phyloP scores from a whole-genome alignment of 1,140 invertebrate species.

The Littorina saxatilis region DNA sequence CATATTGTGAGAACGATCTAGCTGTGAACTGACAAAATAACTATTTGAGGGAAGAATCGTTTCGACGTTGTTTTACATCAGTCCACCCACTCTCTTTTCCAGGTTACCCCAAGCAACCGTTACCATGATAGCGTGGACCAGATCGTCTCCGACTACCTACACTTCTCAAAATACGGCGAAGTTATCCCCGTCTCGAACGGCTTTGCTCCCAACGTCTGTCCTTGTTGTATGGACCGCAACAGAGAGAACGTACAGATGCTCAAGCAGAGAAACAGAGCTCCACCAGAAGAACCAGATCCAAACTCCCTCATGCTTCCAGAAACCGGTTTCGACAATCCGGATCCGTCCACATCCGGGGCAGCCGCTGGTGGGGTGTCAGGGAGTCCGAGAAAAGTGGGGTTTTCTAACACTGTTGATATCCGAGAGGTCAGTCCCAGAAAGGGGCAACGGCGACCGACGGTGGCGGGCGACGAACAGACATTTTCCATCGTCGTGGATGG shows the following conservation, averaged over 20 bases:
- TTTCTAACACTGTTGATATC: background rate
- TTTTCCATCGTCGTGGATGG: constrained; percentile 49
- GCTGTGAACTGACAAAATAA: too few species aligned
- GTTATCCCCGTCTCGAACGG: constrained; percentile 60
- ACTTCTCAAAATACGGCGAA: constrained; percentile 60
- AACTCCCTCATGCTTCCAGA: background rate
- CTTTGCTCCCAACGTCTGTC: constrained; percentile 47
- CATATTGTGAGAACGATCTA: too few species aligned
- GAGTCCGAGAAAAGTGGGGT: background rate
- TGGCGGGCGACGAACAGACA: background rate
- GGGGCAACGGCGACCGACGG: background rate
- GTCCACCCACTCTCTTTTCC: too few species aligned
- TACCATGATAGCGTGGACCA: constrained; percentile 53
- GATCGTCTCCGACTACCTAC: constrained; percentile 64
- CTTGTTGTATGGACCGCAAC: constrained; percentile 65
- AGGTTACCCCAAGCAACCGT: constrained; percentile 12
- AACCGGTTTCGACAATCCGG: background rate
- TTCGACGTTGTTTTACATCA: too few species aligned
- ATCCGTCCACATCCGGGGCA: too few species aligned
- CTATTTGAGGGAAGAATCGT: too few species aligned
- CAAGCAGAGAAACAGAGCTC: constrained; percentile 6
- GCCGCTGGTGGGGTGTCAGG: background rate
- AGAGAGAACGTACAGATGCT: constrained; percentile 53
- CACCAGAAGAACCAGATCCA: background rate
- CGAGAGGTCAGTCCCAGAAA: background rate